Evolutionary conservation across 2,113 vertebrate genomes (phyloP), one percentile per base, ranked within the genome.

Genomic region (Smithornis capensis): DNA sequence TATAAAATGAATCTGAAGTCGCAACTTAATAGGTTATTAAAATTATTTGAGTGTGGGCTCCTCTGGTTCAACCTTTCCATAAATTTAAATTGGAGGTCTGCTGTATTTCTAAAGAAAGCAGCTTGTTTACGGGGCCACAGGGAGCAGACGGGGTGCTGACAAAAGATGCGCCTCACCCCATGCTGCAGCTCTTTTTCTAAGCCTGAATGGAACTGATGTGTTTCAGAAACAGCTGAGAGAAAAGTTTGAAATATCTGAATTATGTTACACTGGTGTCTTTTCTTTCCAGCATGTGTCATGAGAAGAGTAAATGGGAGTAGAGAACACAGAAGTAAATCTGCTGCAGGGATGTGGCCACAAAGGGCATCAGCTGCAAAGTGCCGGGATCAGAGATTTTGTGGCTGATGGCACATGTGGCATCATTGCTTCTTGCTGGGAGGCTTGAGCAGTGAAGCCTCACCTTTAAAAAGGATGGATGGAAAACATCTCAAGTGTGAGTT

Each of bases 1-100:
- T 99, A 99, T 99, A 99, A 99, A 99, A 99, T 99, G 99, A 99
- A 99, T 99, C 99, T 99, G 99, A 99, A 99, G 98, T 99, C 98
- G 98, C 98, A 99, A 98, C 98, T 99, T 99, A 99, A 98, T 99
- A 98, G 98, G 99, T 99, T 99, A 99, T 99, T 99, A 99, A 99
- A 99, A 99, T 98, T 98, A 98, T 99, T 99, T 98, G 97, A 98
- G 98, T 98, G 97, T 40, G 95, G 97, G 95, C 97, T 98, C 94
- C 98, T 95, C 94, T 97, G 97, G 89, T 98, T 98, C 97, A 98
- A 97, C 98, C 93, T 97, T 98, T 97, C 98, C 97, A 97, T 98
- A 98, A 98, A 98, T 98, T 98, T 98, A 98, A 98, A 98, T 97
- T 92, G 97, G 90, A 98, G 97, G 96, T 98, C 95, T 97, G 97